Evolutionary conservation across 2,113 vertebrate genomes (phyloP).

Genomic region (Burhinus bistriatus): DNA sequence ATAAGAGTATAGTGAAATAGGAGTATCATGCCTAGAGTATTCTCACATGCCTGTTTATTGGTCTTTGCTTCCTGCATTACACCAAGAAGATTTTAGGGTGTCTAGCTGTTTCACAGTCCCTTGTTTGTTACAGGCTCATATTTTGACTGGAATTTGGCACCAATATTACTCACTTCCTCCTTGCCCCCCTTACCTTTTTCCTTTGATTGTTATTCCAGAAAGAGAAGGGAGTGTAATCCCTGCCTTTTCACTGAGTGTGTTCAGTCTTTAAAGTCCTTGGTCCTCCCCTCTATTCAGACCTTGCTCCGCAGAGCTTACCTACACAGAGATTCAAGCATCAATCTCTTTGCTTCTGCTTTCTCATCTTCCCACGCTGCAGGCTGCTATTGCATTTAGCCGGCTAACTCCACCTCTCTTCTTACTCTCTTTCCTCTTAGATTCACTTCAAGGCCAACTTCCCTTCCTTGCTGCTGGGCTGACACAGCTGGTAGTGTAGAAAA

Average conservation of each 20-base stretch:
- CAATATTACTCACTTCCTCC: not conserved
- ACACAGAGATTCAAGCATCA: conserved; percentile 18
- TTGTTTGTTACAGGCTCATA: not conserved
- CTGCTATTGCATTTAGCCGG: not conserved
- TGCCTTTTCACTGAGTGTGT: not conserved
- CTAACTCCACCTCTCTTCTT: conserved; percentile 55
- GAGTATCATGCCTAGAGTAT: not conserved
- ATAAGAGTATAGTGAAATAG: not conserved
- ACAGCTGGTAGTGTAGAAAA: conserved; percentile 15
- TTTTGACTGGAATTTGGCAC: not conserved
- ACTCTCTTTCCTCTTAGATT: conserved; percentile 47
- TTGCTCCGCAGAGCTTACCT: not conserved
- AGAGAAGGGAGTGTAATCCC: not conserved
- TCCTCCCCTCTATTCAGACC: conserved; percentile 46
- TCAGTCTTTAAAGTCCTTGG: conserved; percentile 33
- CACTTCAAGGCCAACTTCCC: conserved; percentile 56
- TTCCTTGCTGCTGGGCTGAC: conserved; percentile 48
- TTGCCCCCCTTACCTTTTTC: not conserved
- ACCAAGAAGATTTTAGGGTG: not conserved
- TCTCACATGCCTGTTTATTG: not conserved
- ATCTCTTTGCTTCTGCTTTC: conserved; percentile 51
- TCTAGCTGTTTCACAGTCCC: not conserved
- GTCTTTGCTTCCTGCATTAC: not conserved
- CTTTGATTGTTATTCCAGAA: not conserved
- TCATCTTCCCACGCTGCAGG: conserved; percentile 52